phyloP scores from a whole-genome alignment of 2,113 vertebrate genomes.

The Vulpes vulpes region DNA sequence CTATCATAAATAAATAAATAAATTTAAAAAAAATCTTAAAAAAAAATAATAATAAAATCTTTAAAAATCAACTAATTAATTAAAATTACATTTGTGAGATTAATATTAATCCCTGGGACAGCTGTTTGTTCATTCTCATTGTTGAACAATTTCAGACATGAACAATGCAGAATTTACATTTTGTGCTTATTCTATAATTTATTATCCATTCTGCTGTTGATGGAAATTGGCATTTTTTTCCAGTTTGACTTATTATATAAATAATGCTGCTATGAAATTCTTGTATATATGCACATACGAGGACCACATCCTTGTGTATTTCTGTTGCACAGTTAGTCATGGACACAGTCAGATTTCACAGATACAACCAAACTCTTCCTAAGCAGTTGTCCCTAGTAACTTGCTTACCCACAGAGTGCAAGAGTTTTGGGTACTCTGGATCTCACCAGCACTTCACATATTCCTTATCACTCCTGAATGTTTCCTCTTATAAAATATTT shows the following conservation, averaged over 20 bases:
- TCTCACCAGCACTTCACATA: not conserved
- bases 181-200: not conserved
- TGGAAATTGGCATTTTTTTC: not conserved
- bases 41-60: too few relatives aligned
- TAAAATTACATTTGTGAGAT: not conserved
- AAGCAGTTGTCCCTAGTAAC: not conserved
- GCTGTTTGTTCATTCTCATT: not conserved
- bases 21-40: too few relatives aligned
- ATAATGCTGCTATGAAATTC: not conserved
- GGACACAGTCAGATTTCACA: not conserved
- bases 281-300: not conserved
- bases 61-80: too few relatives aligned
- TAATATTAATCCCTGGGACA: not conserved
- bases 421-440: not conserved
- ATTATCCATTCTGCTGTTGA: not conserved
- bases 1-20: too few relatives aligned
- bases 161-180: not conserved
- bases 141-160: not conserved
- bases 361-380: not conserved
- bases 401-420: fast-evolving
- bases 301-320: not conserved
- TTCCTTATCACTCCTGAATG: not conserved
- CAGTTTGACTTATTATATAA: not conserved
- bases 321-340: not conserved
- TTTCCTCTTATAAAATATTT: not conserved